Percentiles rank a stretch among this genome's conserved stretches.
Conservation (phyloP, 1,140 invertebrate genomes). For the Zaprionus camerounensis region DNA sequence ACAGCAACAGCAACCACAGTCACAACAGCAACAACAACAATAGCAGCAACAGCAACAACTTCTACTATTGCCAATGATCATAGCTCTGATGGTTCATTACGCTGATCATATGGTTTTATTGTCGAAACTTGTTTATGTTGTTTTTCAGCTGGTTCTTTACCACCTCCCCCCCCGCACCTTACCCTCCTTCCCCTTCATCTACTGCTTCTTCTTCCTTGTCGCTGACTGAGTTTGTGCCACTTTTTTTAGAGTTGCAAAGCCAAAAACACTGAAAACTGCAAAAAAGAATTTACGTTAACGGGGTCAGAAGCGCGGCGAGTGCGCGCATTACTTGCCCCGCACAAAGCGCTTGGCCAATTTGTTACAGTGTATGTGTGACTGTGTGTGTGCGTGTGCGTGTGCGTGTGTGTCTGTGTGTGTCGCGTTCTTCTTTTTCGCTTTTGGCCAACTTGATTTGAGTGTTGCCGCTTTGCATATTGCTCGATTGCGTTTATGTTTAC, state of each 20-base stretch:
- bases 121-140: conserved; percentile 75
- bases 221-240: conserved; percentile 79
- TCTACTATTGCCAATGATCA: conserved; percentile 63
- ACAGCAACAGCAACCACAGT: neutral
- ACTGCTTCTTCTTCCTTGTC: conserved; percentile 32
- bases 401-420: conserved; percentile 4
- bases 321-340: conserved; percentile 22
- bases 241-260: conserved; percentile 65
- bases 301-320: conserved; percentile 60
- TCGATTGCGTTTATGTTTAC: neutral
- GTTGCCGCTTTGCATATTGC: conserved; percentile 8
- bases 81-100: conserved; percentile 69
- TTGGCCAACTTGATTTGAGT: conserved; percentile 18
- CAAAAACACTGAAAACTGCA: conserved; percentile 22
- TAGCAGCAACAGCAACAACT: neutral
- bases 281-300: conserved; percentile 77
- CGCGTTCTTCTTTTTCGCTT: conserved; percentile 5
- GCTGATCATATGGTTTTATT: conserved; percentile 81
- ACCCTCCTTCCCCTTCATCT: neutral
- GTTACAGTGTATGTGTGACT: conserved; percentile 8
- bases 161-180: neutral
- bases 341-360: conserved; percentile 29
- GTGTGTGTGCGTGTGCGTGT: conserved; percentile 8
- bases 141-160: conserved; percentile 35
- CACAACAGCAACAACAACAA: conserved; percentile 11